Conservation (phyloP, 2,113 vertebrate genomes). For the Oreochromis niloticus region DNA sequence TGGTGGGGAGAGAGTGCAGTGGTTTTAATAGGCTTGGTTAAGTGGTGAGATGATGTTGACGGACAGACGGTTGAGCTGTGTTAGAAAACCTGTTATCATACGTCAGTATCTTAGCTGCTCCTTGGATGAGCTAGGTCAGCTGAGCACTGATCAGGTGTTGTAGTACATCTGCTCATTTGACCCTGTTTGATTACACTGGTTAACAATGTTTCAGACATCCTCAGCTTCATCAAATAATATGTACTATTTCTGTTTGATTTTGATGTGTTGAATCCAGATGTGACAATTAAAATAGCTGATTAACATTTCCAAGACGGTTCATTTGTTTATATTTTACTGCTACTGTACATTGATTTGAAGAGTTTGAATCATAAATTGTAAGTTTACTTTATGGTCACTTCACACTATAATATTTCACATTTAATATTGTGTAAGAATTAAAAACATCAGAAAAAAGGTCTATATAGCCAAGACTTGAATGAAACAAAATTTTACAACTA, state of each 20-base stretch:
- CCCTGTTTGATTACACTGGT: neutral
- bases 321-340: neutral
- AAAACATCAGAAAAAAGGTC: neutral
- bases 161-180: neutral
- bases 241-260: neutral
- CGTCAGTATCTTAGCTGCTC: neutral
- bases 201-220: neutral
- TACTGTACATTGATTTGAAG: neutral
- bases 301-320: neutral
- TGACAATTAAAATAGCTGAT: fast-evolving
- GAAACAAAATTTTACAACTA: neutral
- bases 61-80: neutral
- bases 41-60: neutral
- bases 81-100: neutral
- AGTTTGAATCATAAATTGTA: neutral
- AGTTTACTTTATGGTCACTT: neutral
- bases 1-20: neutral
- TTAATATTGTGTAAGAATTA: neutral
- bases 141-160: neutral
- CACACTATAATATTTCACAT: neutral
- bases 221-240: neutral
- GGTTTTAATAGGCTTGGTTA: neutral
- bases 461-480: fast-evolving
- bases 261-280: neutral
- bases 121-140: neutral